Percentiles rank a stretch among this genome's conserved stretches.
Conservation (phyloP, 2,888 invertebrate species). For the Scotopteryx bipunctaria region DNA sequence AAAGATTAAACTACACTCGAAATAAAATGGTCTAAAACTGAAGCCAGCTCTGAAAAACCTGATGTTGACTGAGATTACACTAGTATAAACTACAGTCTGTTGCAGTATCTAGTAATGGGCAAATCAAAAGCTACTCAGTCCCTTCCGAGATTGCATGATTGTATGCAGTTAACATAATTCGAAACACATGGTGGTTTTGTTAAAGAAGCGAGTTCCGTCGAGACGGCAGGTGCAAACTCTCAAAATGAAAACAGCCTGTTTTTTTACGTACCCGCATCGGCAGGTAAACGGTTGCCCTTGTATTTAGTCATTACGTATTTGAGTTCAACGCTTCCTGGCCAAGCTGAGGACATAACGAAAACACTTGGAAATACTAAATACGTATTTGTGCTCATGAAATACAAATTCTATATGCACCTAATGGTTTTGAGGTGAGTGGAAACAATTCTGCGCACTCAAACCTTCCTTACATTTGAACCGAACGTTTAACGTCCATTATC, state of each 20-base stretch:
- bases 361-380: constrained; percentile 1
- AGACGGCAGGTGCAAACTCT: constrained; percentile 64
- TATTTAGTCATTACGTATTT: constrained; percentile 18
- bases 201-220: constrained; percentile 30
- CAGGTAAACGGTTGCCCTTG: constrained; percentile 50
- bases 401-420: neutral
- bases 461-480: constrained; percentile 27
- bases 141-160: neutral
- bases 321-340: constrained; percentile 9
- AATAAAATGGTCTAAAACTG: too few species aligned
- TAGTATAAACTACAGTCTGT: too few species aligned
- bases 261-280: constrained; percentile 40
- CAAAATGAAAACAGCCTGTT: constrained; percentile 49
- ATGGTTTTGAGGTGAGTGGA: constrained; percentile 20
- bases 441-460: constrained; percentile 27
- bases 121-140: constrained; percentile 8
- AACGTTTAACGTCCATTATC: constrained; percentile 39
- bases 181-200: constrained; percentile 44
- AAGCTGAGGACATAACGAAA: constrained; percentile 1
- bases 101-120: too few species aligned
- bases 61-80: too few species aligned
- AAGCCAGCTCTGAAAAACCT: too few species aligned
- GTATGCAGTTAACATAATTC: constrained; percentile 17
- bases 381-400: neutral
- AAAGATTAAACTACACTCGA: too few species aligned